Conservation (phyloP, 1,140 invertebrate genomes). For the Drosophila seguyi region DNA sequence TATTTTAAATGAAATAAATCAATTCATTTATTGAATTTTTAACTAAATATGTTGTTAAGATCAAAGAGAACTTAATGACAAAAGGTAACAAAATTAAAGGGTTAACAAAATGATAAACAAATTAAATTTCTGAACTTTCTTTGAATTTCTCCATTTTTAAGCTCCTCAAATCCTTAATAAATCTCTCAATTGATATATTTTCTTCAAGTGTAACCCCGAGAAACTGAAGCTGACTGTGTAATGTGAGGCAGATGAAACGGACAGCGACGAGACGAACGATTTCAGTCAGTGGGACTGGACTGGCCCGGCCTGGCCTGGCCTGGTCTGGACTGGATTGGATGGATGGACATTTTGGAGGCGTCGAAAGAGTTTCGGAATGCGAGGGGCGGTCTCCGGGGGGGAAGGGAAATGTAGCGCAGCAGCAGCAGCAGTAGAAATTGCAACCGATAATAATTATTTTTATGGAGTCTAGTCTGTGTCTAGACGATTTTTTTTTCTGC, state of each 20-base stretch:
- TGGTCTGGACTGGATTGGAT: conserved; percentile 18
- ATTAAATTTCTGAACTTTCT: neutral
- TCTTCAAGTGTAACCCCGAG: conserved; percentile 6
- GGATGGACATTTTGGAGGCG: conserved; percentile 46
- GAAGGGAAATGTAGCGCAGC: conserved; percentile 6
- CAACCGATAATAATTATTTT: conserved; percentile 85
- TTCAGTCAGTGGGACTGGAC: conserved; percentile 37
- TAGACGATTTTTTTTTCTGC: conserved; percentile 82
- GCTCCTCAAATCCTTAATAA: no score
- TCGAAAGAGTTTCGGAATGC: conserved; percentile 42
- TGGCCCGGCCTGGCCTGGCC: neutral
- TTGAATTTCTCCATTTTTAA: neutral
- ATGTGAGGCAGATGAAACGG: conserved; percentile 76
- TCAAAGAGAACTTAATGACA: neutral
- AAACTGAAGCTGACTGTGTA: conserved; percentile 62
- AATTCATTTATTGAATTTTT: neutral
- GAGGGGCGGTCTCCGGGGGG: neutral
- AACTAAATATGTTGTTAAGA: neutral
- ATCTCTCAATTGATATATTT: neutral
- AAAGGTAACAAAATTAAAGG: neutral
- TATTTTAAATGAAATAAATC: neutral
- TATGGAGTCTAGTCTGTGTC: conserved; percentile 85
- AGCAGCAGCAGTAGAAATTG: conserved; percentile 76
- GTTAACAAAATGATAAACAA: neutral
- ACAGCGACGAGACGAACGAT: conserved; percentile 55